Evolutionary conservation across 2,888 invertebrate species (phyloP), one percentile per base, ranked within the genome.

Genomic region (Mesochorus sp.): DNA sequence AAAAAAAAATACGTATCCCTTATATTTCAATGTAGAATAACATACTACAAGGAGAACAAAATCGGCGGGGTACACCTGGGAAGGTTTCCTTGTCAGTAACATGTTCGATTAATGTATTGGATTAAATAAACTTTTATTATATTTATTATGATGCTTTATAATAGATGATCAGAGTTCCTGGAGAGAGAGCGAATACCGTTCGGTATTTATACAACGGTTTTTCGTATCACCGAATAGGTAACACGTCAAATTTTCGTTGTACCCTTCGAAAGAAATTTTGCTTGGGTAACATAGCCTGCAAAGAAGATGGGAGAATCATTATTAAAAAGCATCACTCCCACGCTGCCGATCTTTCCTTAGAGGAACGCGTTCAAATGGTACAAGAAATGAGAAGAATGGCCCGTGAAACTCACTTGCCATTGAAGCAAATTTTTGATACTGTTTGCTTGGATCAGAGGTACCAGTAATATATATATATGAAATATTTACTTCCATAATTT

Each of bases 361-460:
- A 12, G 6, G 49, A 64, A n/a, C 49, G 39, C 1, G 24, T 66
- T 14, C 8, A 6, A 0, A 37, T 49, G 64, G 37, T 34, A 2
- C 21, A n/a, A 19, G 64, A 64, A 14, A 34, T 66, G 34, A 19
- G 49, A 6, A 37, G 37, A 10, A 34, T 21, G 21, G 37, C 64
- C 14, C 49, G 37, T 1, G 51, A 49, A 49, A 28, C 64, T 24
- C 24, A 34, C 1, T 8, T 4, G 1, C 19, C 49, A 5, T 21
- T 37, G 8, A 64, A 64, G 10, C 6, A 49, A 21, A 64, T 64
- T 34, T 64, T 64, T 24, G 62, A 64, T 19, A 19, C 14, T 3
- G 37, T 51, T 26, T 51, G 12, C 12, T 17, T 19, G 1, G 62
- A 64, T 12, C 49, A 4, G 6, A 42, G 39, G 28, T 47, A 47